Conservation (phyloP, 2,888 invertebrate species). For the Drosophila mimetica region DNA sequence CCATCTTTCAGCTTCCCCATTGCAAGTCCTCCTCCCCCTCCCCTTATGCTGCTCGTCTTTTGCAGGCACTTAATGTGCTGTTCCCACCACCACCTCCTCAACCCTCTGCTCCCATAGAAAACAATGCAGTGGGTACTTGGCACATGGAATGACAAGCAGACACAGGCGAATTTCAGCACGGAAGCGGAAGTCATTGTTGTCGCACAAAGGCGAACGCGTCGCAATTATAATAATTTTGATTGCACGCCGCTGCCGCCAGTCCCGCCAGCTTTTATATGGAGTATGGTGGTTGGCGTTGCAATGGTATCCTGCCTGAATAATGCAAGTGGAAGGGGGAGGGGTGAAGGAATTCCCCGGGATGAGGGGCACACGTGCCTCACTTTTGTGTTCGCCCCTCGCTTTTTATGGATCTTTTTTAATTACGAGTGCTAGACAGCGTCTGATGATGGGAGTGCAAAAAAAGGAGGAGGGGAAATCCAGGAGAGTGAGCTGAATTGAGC, state of each 20-base stretch:
- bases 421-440: constrained; percentile 52
- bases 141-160: constrained; percentile 37
- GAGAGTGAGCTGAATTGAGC: not conserved
- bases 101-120: constrained; percentile 45
- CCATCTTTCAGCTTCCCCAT: constrained; percentile 23
- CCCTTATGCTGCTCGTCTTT: constrained; percentile 67
- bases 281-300: constrained; percentile 47
- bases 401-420: constrained; percentile 63
- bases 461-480: not conserved
- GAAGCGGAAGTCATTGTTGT: constrained; percentile 82
- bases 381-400: constrained; percentile 36
- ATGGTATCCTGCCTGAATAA: constrained; percentile 55
- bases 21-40: not conserved
- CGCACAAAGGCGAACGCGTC: constrained; percentile 81
- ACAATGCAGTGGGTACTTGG: constrained; percentile 62
- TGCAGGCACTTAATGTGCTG: constrained; percentile 76
- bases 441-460: not conserved
- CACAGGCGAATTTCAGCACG: constrained; percentile 76
- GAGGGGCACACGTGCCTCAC: constrained; percentile 26
- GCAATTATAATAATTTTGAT: constrained; percentile 83
- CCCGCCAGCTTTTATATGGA: constrained; percentile 47
- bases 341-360: not conserved
- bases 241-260: constrained; percentile 56
- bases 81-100: not conserved
- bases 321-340: constrained; percentile 37